Percentiles rank a stretch among this genome's conserved stretches.
These are phyloP conservation scores for Drosophila ironensis DNA, from an alignment of 1,140 invertebrate genomes.

Conservation along the genomic window DNA sequence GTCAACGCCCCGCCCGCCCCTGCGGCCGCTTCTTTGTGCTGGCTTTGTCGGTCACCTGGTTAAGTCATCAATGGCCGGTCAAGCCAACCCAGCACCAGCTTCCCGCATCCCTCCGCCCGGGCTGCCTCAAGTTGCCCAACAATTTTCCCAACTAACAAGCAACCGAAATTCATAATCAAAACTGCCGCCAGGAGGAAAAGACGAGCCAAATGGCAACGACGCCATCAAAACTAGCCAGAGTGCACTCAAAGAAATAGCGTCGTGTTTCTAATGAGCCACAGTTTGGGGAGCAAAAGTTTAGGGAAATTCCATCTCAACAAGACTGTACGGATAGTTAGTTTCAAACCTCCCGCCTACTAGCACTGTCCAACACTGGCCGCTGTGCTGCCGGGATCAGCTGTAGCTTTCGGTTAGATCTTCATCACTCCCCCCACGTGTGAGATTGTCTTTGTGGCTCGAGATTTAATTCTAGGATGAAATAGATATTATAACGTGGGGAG, in stretches of 20 bases:
- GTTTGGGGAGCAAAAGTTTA: too few species aligned
- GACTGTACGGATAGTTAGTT: too few species aligned
- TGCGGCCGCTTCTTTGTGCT: slow-evolving; percentile 5
- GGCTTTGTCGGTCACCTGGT: slow-evolving; percentile 58
- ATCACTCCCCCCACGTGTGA: too few species aligned
- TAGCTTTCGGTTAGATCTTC: too few species aligned
- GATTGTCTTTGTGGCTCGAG: too few species aligned
- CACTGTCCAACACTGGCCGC: too few species aligned
- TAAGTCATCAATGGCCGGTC: slow-evolving; percentile 53
- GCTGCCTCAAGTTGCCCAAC: slow-evolving; percentile 54
- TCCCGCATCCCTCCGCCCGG: background rate
- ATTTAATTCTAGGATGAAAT: too few species aligned
- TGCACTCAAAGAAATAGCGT: background rate
- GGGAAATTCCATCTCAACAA: too few species aligned
- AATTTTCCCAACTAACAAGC: slow-evolving; percentile 57
- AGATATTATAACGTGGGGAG: too few species aligned
- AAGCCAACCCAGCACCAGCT: background rate
- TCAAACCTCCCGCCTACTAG: too few species aligned
- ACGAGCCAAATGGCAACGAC: slow-evolving; percentile 1
- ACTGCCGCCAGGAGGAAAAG: slow-evolving; percentile 3
- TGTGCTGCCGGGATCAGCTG: too few species aligned
- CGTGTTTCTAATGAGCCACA: background rate
- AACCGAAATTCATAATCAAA: slow-evolving; percentile 43
- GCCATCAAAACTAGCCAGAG: background rate
- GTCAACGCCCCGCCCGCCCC: slow-evolving; percentile 18